phyloP scores from a whole-genome alignment of 2,888 invertebrate species.

The Netelia virgata region DNA sequence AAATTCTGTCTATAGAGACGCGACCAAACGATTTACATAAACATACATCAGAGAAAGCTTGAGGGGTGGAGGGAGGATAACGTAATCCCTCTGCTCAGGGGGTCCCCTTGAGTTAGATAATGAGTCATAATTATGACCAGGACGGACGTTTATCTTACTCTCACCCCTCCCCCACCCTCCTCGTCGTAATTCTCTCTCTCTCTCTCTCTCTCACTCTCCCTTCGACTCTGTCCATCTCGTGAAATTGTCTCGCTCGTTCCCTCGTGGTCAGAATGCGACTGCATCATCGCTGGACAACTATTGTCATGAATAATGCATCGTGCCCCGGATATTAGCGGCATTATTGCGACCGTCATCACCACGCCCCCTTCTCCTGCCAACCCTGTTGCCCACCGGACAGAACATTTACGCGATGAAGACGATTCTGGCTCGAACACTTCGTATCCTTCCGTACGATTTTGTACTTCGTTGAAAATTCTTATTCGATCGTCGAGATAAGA shows the following conservation, averaged over 20 bases:
- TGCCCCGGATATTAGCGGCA: constrained; percentile 63
- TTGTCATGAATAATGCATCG: constrained; percentile 64
- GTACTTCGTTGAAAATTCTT: too few species aligned
- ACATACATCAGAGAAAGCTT: constrained; percentile 67
- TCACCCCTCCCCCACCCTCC: constrained; percentile 29
- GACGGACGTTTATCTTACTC: constrained; percentile 64
- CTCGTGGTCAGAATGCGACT: constrained; percentile 24
- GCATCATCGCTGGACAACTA: constrained; percentile 56
- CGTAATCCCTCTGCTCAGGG: constrained; percentile 56
- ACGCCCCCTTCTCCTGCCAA: neutral
- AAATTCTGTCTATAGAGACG: constrained; percentile 33
- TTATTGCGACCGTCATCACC: constrained; percentile 58
- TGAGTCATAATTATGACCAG: constrained; percentile 70
- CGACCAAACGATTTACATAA: constrained; percentile 69
- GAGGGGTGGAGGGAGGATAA: constrained; percentile 36
- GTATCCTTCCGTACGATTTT: too few species aligned
- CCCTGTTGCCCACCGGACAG: neutral
- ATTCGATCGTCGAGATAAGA: too few species aligned
- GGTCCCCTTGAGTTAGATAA: constrained; percentile 67
- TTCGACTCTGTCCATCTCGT: neutral
- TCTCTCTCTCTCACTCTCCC: constrained; percentile 33
- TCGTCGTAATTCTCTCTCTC: constrained; percentile 37
- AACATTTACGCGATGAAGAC: too few species aligned
- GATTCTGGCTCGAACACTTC: too few species aligned
- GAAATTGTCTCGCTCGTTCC: neutral